phyloP scores from a whole-genome alignment of 2,888 invertebrate genomes.

The Gisinianus flammeolus region DNA sequence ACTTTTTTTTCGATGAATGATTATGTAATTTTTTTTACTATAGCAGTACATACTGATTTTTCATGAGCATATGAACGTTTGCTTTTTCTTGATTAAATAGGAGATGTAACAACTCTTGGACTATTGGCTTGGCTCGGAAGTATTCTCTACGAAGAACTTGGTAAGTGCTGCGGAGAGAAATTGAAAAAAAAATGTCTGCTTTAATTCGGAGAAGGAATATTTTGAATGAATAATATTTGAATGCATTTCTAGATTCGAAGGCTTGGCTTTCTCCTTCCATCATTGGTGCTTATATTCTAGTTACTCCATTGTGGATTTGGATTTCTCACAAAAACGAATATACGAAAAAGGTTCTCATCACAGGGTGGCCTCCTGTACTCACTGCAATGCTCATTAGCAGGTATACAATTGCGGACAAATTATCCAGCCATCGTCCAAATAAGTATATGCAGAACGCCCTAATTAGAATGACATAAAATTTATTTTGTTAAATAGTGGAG shows the following conservation, averaged over 20 bases:
- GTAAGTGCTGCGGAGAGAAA: conserved; percentile 58
- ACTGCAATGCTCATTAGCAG: conserved; percentile 82
- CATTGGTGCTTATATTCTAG: conserved; percentile 69
- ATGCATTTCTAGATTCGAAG: conserved; percentile 62
- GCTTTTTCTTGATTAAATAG: no score
- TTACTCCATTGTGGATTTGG: conserved; percentile 76
- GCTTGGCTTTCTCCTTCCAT: conserved; percentile 72
- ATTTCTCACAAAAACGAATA: conserved; percentile 73
- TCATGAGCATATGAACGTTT: no score
- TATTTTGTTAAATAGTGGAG: conserved; percentile 69
- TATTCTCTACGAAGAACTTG: conserved; percentile 67
- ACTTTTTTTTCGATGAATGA: no score
- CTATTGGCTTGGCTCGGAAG: conserved; percentile 69
- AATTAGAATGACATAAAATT: no score
- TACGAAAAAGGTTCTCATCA: conserved; percentile 72
- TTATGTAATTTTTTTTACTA: no score
- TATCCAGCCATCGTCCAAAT: no score
- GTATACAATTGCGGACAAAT: conserved; percentile 60
- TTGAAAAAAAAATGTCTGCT: not conserved
- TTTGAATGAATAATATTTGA: not conserved
- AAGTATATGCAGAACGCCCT: no score
- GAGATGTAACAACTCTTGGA: conserved; percentile 75
- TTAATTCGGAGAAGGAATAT: not conserved
- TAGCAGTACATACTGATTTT: no score
- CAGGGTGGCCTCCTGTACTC: conserved; percentile 79